Evolutionary conservation across 64 coral and sea anemone species (phyloP).

Genomic region (Stylophora pistillata): DNA sequence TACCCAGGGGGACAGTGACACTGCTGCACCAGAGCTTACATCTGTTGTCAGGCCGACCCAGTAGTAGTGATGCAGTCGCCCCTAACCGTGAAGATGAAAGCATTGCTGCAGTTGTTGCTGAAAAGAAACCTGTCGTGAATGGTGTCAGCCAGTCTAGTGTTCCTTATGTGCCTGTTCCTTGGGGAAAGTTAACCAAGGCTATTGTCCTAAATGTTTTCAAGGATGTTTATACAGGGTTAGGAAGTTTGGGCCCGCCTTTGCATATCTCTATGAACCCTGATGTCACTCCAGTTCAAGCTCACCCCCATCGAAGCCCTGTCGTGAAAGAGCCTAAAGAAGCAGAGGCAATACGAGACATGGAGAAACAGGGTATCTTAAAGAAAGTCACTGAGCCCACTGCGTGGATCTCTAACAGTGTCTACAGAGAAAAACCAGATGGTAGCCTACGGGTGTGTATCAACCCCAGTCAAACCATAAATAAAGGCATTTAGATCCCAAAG

Average conservation of each 20-base stretch:
- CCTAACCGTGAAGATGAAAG: too few relatives aligned
- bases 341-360: slow-evolving; percentile 30
- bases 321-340: slow-evolving; percentile 47
- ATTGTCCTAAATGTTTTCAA: slow-evolving; percentile 33
- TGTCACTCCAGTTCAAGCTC: slow-evolving; percentile 47
- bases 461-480: slow-evolving; percentile 41
- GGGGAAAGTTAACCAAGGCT: slow-evolving; percentile 30
- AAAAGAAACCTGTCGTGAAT: too few relatives aligned
- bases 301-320: slow-evolving; percentile 52
- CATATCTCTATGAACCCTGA: slow-evolving; percentile 47
- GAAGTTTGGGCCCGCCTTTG: slow-evolving; percentile 57
- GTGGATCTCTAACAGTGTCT: slow-evolving; percentile 59
- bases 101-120: too few relatives aligned
- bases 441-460: slow-evolving; percentile 66
- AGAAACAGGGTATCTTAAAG: slow-evolving; percentile 45
- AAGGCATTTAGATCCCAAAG: slow-evolving; percentile 15
- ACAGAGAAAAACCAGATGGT: slow-evolving; percentile 60
- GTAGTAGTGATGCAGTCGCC: too few relatives aligned
- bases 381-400: slow-evolving; percentile 53
- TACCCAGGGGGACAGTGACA: too few relatives aligned
- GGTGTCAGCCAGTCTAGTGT: too few relatives aligned
- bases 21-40: too few relatives aligned
- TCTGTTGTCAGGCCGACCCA: too few relatives aligned
- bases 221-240: slow-evolving; percentile 50
- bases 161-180: slow-evolving; percentile 31